These are phyloP conservation scores for Clupea harengus DNA, from an alignment of 2,113 vertebrate species.

Conservation along the genomic window DNA sequence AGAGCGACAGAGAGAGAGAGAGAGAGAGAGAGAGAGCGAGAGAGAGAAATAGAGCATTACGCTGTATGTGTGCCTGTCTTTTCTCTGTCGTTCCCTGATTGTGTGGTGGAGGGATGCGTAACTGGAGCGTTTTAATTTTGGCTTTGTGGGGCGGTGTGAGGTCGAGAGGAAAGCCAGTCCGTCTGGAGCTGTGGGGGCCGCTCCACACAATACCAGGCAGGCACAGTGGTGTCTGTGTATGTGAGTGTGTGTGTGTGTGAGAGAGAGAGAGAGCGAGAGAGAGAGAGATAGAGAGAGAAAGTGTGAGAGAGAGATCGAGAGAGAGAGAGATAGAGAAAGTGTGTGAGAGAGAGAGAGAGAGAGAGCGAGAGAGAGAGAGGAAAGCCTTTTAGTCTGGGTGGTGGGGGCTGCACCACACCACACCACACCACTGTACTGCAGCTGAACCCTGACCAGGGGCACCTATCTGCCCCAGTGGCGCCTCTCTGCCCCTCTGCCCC, in stretches of 20 bases:
- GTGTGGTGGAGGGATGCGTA: not conserved
- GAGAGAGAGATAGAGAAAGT: not conserved
- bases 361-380: not conserved
- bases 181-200: not conserved
- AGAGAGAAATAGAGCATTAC: too few relatives aligned
- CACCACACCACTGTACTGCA: not conserved
- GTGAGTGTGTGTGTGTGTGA: not conserved
- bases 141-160: not conserved
- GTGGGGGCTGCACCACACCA: too few relatives aligned
- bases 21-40: too few relatives aligned
- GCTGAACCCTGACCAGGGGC: slow-evolving; percentile 6
- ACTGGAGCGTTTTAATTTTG: slow-evolving; percentile 3
- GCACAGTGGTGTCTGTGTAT: not conserved
- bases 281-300: too few relatives aligned
- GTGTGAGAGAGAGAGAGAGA: not conserved
- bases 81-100: not conserved
- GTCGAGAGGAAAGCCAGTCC: not conserved
- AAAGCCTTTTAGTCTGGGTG: not conserved
- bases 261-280: too few relatives aligned
- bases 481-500: not conserved
- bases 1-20: too few relatives aligned
- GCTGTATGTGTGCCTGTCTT: not conserved
- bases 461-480: not conserved
- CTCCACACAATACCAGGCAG: not conserved
- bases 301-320: too few relatives aligned